Conservation (phyloP, 1,140 invertebrate species). For the Drosophila ananassae region DNA sequence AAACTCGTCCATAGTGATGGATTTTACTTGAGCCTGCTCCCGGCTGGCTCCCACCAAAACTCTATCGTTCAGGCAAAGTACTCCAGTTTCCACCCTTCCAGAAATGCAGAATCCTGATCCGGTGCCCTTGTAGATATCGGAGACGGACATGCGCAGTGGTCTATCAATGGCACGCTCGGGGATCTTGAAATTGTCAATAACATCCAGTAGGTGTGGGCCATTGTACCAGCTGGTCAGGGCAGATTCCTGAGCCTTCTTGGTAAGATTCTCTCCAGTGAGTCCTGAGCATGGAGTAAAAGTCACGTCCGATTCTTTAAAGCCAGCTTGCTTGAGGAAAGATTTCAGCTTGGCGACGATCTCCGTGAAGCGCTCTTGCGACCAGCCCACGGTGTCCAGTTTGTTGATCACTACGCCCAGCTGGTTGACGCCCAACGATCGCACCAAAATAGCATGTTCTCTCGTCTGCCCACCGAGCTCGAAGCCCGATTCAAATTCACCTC, state of each 20-base stretch:
- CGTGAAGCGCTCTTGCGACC: slow-evolving; percentile 92
- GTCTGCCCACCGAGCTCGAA: slow-evolving; percentile 99
- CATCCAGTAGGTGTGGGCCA: slow-evolving; percentile 92
- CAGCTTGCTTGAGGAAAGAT: slow-evolving; percentile 97
- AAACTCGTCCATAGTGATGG: slow-evolving; percentile 90
- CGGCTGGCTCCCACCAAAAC: slow-evolving; percentile 94
- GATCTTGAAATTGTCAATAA: slow-evolving; percentile 93
- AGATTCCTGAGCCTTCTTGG: slow-evolving; percentile 88
- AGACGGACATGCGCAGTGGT: slow-evolving; percentile 95
- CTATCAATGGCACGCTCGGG: slow-evolving; percentile 94
- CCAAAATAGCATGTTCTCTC: slow-evolving; percentile 97
- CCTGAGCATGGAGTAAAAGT: slow-evolving; percentile 98
- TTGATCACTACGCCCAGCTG: slow-evolving; percentile 94
- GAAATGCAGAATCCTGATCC: slow-evolving; percentile 94
- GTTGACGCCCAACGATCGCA: slow-evolving; percentile 95
- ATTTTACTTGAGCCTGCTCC: slow-evolving; percentile 91
- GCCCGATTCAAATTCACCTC: slow-evolving; percentile 99
- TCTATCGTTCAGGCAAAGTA: slow-evolving; percentile 93
- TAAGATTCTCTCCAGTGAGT: slow-evolving; percentile 96
- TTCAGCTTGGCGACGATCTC: slow-evolving; percentile 94
- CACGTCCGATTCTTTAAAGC: slow-evolving; percentile 95
- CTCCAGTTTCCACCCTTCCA: slow-evolving; percentile 96
- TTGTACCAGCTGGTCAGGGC: slow-evolving; percentile 92
- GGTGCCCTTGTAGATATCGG: slow-evolving; percentile 97
- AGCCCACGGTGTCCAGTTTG: slow-evolving; percentile 92